Base-by-base conservation (phyloP, 1,140 invertebrate genomes). In the Camponotus vicinus region DNA sequence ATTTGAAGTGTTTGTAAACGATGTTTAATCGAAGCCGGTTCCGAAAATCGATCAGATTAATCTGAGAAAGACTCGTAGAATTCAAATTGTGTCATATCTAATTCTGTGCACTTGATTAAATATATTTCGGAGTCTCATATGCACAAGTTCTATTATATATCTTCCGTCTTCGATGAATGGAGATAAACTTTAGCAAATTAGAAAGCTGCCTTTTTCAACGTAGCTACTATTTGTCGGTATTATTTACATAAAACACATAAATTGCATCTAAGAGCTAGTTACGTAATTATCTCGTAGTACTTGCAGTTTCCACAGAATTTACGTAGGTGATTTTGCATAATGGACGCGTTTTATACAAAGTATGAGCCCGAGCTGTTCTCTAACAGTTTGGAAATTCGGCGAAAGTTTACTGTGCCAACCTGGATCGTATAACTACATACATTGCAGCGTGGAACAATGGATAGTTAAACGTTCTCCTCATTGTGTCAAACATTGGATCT, bases 371-470 rank as follows among this genome's bases (percentile, higher is more conserved):
- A 40, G 40, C 69, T 83, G 69, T 61, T 75, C 69, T 59, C 52
- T 45, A 83, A 75, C 79, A 83, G 79, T 83, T 83, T 73, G 69
- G 79, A 83, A 83, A 83, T 83, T 83, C 40, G 55, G 40, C 52
- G 69, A 75, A 83, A 83, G 69, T 83, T 83, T 45, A 75, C 69
- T 70, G 40, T 40, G 79, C 55, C 69, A 55, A 37, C 32, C 67
- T 21, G 21, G 49, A 52, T 40, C 79, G 63, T 37, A 55, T 75
- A 83, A 83, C 79, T 75, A 75, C 73, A 11, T 69, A 45, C 45
- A 37, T 82, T 52, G 79, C 69, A 34, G 55, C 4, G n/a, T 11
- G 55, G 27, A 45, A 75, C 69, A 83, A 83, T 75, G 40, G 67
- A 15, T 73, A 73, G 79, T 75, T 75, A 45, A 52, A 45, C 49